Conservation (phyloP, 2,113 vertebrate species). For the Carollia perspicillata region DNA sequence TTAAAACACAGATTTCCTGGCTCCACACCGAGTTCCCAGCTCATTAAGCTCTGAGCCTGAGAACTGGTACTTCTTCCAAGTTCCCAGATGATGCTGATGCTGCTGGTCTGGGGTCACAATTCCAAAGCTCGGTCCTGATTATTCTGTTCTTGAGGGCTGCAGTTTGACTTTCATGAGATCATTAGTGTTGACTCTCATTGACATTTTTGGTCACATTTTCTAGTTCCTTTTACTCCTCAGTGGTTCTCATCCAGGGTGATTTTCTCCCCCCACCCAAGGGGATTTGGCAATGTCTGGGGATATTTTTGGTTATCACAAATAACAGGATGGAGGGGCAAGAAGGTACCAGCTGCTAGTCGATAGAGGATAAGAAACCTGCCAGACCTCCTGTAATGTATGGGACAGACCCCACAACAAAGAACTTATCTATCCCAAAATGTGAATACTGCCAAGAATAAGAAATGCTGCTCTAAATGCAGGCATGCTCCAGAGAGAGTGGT, state of each 20-base stretch:
- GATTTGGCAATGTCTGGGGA: not conserved
- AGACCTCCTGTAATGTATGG: not conserved
- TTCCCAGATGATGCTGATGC: not conserved
- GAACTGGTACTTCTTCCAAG: not conserved
- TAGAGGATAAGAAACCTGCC: not conserved
- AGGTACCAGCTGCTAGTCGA: not conserved
- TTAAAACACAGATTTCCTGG: not conserved
- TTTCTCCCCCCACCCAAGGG: not conserved
- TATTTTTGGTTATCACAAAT: not conserved
- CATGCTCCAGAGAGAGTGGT: not conserved
- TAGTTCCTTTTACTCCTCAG: not conserved
- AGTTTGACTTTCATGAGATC: not conserved
- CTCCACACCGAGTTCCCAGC: not conserved
- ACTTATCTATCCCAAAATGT: not conserved
- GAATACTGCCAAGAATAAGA: not conserved
- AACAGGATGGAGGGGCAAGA: not conserved
- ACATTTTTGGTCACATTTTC: not conserved
- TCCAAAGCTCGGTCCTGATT: not conserved
- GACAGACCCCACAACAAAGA: not conserved
- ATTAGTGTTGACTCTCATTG: not conserved
- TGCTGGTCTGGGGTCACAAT: not conserved
- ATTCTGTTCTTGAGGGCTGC: not conserved
- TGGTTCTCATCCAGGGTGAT: not conserved
- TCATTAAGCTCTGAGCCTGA: not conserved
- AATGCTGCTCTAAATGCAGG: not conserved